phyloP scores from a whole-genome alignment of 1,140 invertebrate species.

The Saxidomus purpurata region DNA sequence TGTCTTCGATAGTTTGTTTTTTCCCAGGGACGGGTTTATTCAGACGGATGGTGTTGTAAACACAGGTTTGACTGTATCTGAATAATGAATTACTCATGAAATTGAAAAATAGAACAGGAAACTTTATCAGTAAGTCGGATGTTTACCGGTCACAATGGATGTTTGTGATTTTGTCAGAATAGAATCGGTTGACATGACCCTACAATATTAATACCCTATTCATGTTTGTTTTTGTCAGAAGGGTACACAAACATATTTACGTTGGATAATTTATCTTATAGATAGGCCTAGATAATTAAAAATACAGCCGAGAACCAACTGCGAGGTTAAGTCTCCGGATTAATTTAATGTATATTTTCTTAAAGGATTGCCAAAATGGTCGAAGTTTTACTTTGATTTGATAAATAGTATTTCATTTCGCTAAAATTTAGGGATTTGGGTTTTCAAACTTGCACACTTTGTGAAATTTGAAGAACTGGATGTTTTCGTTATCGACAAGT shows the following conservation, averaged over 20 bases:
- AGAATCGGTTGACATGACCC: neutral
- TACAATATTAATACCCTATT: slow-evolving; percentile 12
- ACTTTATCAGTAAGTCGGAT: neutral
- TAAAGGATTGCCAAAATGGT: slow-evolving; percentile 13
- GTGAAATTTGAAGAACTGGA: too few relatives aligned
- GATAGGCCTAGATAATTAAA: slow-evolving; percentile 42
- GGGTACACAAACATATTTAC: slow-evolving; percentile 39
- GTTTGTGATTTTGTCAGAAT: slow-evolving; percentile 13
- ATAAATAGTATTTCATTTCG: slow-evolving; percentile 1
- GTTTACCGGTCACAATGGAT: neutral
- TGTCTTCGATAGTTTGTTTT: too few relatives aligned
- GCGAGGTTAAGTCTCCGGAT: slow-evolving; percentile 38
- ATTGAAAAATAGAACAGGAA: too few relatives aligned
- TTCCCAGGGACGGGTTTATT: neutral
- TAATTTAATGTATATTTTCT: slow-evolving; percentile 37
- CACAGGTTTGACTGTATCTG: too few relatives aligned
- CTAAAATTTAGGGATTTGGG: neutral
- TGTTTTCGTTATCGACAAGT: too few relatives aligned
- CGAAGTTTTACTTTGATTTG: neutral
- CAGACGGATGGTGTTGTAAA: neutral
- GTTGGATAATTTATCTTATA: slow-evolving; percentile 37
- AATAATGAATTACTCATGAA: too few relatives aligned
- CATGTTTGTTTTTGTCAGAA: slow-evolving; percentile 48
- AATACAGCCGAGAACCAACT: slow-evolving; percentile 38
- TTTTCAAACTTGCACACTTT: too few relatives aligned